Base-by-base conservation (phyloP, 2,113 vertebrate species). In the Macrotis lagotis region DNA sequence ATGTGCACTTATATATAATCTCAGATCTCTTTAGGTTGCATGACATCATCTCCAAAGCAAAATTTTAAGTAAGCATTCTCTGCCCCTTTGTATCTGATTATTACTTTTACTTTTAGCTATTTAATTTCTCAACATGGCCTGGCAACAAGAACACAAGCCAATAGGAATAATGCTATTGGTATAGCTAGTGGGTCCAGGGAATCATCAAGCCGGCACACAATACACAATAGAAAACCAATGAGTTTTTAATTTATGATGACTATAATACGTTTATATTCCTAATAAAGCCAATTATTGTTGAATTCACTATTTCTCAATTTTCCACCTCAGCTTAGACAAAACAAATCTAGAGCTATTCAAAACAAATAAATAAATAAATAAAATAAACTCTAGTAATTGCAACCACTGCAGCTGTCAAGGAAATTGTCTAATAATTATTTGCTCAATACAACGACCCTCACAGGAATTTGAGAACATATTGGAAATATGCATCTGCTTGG, bases 11-110 rank as follows among this genome's bases (percentile, higher is more conserved):
- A 19, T 8, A 83, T 8, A 44, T 44, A 83, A 83, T 83, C 66
- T 44, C 6, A 44, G 37, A 44, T 44, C 16, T n/a, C 10, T n/a
- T 8, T 8, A 44, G 28, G 66, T 44, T 44, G 19, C 5, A 83
- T 83, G 16, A 44, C 94, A 96, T 96, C 89, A 95, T 94, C 94
- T 96, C 96, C 96, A 97, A 91, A 98, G 97, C 96, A 97, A 96
- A 97, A 97, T 97, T 95, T 98, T 98, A 93, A 97, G 96, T 97
- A 96, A 97, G 91, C 95, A 94, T 96, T 94, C n/a, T 94, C 96
- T 97, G 94, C 95, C 95, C 94, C 89, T 95, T 95, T 88, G 91
- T 90, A 96, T 97, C 95, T 97, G 97, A 97, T 96, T 94, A 98
- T 94, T 88, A 51, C 93, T 95, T 96, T 90, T 91, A 74, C 95